Percentiles rank a stretch among this genome's conserved stretches.
Evolutionary conservation across 2,888 invertebrate genomes (phyloP).

Genomic region (Cerceris ruficornis): DNA sequence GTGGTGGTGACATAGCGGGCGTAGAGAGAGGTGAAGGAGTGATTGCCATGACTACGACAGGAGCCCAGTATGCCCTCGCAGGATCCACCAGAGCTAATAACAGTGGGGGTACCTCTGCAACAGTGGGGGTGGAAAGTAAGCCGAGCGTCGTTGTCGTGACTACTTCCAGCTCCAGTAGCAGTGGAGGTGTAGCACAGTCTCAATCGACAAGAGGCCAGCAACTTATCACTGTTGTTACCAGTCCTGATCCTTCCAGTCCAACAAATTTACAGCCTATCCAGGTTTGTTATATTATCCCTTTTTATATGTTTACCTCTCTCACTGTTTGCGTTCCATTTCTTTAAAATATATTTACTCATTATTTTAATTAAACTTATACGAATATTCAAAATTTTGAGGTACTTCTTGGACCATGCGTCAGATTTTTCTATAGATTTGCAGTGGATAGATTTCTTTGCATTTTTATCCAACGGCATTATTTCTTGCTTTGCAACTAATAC

Average conservation of each 20-base stretch:
- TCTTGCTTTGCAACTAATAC: too few species aligned
- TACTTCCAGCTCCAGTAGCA: slow-evolving; percentile 79
- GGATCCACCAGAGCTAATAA: slow-evolving; percentile 78
- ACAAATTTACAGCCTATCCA: slow-evolving; percentile 80
- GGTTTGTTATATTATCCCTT: slow-evolving; percentile 67
- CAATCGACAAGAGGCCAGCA: slow-evolving; percentile 78
- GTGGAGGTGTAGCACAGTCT: slow-evolving; percentile 75
- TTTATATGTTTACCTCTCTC: background rate
- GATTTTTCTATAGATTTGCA: too few species aligned
- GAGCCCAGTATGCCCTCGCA: slow-evolving; percentile 81
- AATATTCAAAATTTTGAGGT: background rate
- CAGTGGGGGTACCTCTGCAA: slow-evolving; percentile 76
- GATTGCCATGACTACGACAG: slow-evolving; percentile 81
- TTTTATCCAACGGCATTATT: too few species aligned
- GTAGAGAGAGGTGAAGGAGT: slow-evolving; percentile 77
- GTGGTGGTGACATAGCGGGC: slow-evolving; percentile 73
- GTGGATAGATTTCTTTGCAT: too few species aligned
- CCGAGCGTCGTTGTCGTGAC: slow-evolving; percentile 79
- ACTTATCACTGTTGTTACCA: slow-evolving; percentile 79
- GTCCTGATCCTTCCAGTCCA: slow-evolving; percentile 79
- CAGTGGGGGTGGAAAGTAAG: slow-evolving; percentile 79
- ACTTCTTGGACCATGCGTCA: background rate
- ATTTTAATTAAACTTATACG: background rate
- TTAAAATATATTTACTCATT: background rate
- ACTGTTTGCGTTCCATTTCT: too few species aligned